Base-by-base conservation (phyloP, 1,140 invertebrate genomes). In the Andricus grossulariae region DNA sequence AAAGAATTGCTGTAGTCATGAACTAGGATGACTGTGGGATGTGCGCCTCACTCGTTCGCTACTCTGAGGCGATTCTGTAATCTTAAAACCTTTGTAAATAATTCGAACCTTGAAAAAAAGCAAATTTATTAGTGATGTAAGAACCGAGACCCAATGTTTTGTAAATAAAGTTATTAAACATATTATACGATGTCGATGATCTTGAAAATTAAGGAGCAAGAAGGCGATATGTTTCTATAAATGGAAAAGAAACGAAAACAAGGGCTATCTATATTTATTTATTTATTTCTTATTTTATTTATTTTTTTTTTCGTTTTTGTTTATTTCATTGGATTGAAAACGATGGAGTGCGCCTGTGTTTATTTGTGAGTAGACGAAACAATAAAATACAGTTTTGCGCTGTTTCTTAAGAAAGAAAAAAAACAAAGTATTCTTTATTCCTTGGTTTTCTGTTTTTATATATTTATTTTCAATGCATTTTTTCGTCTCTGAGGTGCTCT, bases 91-190 rank as follows among this genome's bases (percentile, higher is more conserved):
- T 81, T 80, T 86, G 85, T 86, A 86, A 81, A 86, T 86, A 86
- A 78, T 76, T 81, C 52, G 78, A 81, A 75, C 75, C 71, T 71
- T 72, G 54, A 77, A 78, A 70, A 78, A 74, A 19, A 74, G 10
- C 78, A 85, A 80, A 52, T 83, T 85, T 82, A 78, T 85, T 81
- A 76, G 78, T 75, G 15, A 66, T 66, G 77, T 76, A 73, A 79
- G 70, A 73, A 82, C 70, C 72, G 78, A 71, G 25, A 66, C 55
- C 73, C 71, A 76, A 82, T 87, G 71, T 82, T 80, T 83, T 87
- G 86, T 87, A 87, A 87, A 87, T 87, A 87, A 86, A 87, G 78
- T 84, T 86, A 86, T 78, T 81, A 79, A 85, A 80, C 79, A 83
- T 82, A 83, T n/a, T 45, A 11, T 45, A 45, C 39, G 39, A 85